Evolutionary conservation across 2,113 vertebrate species (phyloP).

Genomic region (Gracilinanus agilis): DNA sequence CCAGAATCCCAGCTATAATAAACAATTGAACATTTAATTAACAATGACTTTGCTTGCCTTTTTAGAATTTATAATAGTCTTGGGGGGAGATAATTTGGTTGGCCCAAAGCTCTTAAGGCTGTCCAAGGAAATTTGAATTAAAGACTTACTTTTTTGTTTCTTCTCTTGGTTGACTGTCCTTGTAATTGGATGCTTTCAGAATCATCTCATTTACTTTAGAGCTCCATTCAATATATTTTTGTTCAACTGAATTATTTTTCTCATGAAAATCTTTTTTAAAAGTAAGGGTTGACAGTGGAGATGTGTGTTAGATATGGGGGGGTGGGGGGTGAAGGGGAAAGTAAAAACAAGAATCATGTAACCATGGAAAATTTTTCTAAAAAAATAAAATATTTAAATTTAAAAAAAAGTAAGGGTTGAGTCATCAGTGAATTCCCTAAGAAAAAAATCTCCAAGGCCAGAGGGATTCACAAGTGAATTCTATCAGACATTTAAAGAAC

Average conservation of each 20-base stretch:
- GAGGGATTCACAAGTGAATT: too few species aligned
- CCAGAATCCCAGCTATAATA: slow-evolving; percentile 13
- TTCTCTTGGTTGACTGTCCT: slow-evolving; percentile 27
- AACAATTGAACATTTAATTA: slow-evolving; percentile 47
- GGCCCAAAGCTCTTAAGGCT: slow-evolving; percentile 26
- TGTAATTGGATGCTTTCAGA: slow-evolving; percentile 23
- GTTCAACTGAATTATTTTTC: background rate
- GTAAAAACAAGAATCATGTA: too few species aligned
- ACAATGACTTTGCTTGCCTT: slow-evolving; percentile 34
- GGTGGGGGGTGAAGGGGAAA: too few species aligned
- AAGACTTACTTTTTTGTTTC: slow-evolving; percentile 14
- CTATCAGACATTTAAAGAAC: too few species aligned
- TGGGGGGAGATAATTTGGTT: background rate
- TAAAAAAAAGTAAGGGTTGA: background rate
- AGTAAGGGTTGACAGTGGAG: background rate
- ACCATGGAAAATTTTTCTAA: too few species aligned
- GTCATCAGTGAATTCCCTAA: too few species aligned
- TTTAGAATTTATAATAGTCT: slow-evolving; percentile 27
- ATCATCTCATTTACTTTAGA: slow-evolving; percentile 38
- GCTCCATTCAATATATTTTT: background rate
- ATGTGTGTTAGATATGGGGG: too few species aligned
- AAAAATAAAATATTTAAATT: too few species aligned
- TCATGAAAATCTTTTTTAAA: background rate
- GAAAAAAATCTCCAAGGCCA: too few species aligned
- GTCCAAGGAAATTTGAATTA: slow-evolving; percentile 41